A percentile compares a stretch with the other conserved stretches of the same genome.
These are phyloP conservation scores for Pampus argenteus DNA, from an alignment of 2,797 vertebrate species.

Conservation along the genomic window DNA sequence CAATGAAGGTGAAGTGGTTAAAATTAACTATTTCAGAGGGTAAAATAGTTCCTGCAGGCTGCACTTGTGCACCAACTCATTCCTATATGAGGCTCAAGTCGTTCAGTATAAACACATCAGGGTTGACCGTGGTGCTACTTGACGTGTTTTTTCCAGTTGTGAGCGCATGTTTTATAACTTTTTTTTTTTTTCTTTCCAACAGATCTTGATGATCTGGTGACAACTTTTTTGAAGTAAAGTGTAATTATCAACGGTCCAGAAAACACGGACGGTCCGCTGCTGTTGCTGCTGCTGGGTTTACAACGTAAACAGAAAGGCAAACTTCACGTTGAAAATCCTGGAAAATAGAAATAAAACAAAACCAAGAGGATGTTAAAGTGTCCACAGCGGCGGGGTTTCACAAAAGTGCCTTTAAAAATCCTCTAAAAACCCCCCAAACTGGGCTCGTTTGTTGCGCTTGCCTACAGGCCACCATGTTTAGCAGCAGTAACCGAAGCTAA, in stretches of 20 bases:
- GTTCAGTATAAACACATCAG: background rate
- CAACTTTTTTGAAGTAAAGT: conserved; percentile 43
- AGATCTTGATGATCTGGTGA: background rate
- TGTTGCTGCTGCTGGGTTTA: conserved; percentile 6
- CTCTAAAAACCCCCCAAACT: conserved; percentile 20
- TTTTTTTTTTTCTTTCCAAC: conserved; percentile 3
- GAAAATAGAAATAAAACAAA: background rate
- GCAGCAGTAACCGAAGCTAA: conserved; percentile 67
- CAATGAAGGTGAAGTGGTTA: background rate
- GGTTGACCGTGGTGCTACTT: background rate
- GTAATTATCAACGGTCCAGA: conserved; percentile 49
- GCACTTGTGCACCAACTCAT: conserved; percentile 43
- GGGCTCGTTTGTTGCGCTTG: conserved; percentile 27
- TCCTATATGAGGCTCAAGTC: background rate
- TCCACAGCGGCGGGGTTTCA: background rate
- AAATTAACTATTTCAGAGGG: conserved; percentile 7
- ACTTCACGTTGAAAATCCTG: background rate
- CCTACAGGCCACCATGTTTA: conserved; percentile 77
- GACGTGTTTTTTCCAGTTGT: background rate
- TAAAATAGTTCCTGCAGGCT: conserved; percentile 17
- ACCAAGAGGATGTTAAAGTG: accelerated
- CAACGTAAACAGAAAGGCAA: conserved; percentile 17
- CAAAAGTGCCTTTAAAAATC: background rate
- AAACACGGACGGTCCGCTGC: conserved; percentile 18
- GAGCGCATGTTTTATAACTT: conserved; percentile 28